phyloP scores from a whole-genome alignment of 2,113 vertebrate genomes.

The Oncorhynchus gorbuscha region DNA sequence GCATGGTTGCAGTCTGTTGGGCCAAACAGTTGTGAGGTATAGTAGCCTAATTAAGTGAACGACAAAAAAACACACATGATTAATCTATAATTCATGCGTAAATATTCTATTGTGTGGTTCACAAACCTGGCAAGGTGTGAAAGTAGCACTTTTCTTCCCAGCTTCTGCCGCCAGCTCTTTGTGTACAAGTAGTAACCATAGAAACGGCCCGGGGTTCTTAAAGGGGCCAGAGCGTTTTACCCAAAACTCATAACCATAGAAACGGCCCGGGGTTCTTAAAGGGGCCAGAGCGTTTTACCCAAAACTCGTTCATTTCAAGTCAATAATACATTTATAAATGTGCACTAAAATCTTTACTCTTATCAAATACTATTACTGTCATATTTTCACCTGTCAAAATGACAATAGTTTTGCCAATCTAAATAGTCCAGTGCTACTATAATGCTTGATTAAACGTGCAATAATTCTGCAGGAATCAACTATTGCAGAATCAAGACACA shows the following conservation, averaged over 20 bases:
- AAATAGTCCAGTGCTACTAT: too few species aligned
- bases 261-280: neutral
- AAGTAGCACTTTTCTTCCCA: neutral
- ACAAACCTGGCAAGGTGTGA: neutral
- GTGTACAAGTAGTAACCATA: neutral
- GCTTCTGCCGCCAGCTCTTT: neutral
- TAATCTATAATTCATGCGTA: neutral
- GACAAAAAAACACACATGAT: neutral
- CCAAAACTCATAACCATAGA: neutral
- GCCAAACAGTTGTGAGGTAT: neutral
- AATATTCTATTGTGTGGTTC: neutral
- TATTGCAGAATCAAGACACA: too few species aligned
- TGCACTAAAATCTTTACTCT: neutral
- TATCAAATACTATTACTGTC: too few species aligned
- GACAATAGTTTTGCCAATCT: too few species aligned
- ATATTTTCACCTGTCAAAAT: too few species aligned
- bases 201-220: neutral
- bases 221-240: neutral
- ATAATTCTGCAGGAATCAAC: too few species aligned
- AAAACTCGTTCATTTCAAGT: too few species aligned
- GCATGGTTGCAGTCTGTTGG: neutral
- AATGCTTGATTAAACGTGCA: too few species aligned
- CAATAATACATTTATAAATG: neutral
- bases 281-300: neutral
- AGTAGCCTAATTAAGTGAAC: neutral